Evolutionary conservation across 92 coral and sea anemone genomes (phyloP).

Genomic region (Zoanthus sociatus): DNA sequence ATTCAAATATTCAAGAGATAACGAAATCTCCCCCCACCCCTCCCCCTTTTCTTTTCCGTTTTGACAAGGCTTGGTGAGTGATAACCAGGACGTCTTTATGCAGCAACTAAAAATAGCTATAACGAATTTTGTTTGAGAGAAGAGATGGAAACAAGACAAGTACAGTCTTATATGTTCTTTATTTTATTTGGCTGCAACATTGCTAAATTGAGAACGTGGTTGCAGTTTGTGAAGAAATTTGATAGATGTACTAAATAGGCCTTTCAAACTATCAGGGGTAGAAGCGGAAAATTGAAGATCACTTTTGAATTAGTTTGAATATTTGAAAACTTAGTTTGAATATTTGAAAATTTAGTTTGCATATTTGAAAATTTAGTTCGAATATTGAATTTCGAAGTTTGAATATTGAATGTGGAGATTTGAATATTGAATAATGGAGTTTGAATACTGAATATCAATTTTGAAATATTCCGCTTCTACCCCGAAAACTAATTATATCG

Average conservation of each 20-base stretch:
- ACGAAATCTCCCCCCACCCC: constrained; percentile 2
- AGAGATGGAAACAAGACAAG: constrained; percentile 1
- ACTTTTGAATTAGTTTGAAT: too few species aligned
- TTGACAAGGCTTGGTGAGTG: constrained; percentile 13
- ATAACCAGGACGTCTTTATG: constrained; percentile 21
- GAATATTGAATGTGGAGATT: too few species aligned
- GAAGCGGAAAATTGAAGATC: too few species aligned
- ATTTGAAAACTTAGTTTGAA: too few species aligned
- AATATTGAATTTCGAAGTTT: too few species aligned
- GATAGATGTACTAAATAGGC: neutral
- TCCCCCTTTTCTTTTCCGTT: neutral
- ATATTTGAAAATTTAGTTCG: too few species aligned
- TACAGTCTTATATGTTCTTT: neutral
- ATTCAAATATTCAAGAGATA: constrained; percentile 2
- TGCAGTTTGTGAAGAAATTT: constrained; percentile 6
- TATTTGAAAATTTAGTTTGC: too few species aligned
- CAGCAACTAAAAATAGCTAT: constrained; percentile 15
- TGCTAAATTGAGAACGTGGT: constrained; percentile 1
- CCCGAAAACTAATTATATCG: neutral
- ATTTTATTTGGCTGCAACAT: neutral
- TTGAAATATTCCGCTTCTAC: too few species aligned
- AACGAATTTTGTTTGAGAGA: constrained; percentile 14
- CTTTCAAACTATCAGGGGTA: neutral
- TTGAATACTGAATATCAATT: too few species aligned
- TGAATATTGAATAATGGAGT: too few species aligned